A percentile compares a stretch with the other conserved stretches of the same genome.
Evolutionary conservation across 92 coral and sea anemone species (phyloP).

Genomic region (Paramuricea clavata): DNA sequence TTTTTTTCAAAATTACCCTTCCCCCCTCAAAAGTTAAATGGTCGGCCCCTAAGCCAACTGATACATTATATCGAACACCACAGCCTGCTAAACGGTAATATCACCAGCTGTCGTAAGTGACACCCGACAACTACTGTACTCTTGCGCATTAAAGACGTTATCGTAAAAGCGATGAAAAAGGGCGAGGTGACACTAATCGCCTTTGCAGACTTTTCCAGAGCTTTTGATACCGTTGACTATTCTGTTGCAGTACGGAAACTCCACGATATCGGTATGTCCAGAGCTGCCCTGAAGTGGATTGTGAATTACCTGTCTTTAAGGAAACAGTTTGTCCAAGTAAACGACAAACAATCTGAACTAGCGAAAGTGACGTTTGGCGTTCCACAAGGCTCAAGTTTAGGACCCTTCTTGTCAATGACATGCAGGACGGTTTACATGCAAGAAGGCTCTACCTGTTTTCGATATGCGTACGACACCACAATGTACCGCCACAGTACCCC

Average conservation of each 20-base stretch:
- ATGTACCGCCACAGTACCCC: conserved; percentile 35
- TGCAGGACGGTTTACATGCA: conserved; percentile 21
- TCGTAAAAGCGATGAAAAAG: neutral
- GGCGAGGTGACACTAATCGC: neutral
- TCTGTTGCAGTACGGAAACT: conserved; percentile 23
- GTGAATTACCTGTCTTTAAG: conserved; percentile 42
- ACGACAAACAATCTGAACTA: too few species aligned
- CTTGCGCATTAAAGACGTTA: conserved; percentile 3
- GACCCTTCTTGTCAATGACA: too few species aligned
- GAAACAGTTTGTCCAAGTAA: too few species aligned
- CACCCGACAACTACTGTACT: conserved; percentile 5
- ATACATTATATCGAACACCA: conserved; percentile 45
- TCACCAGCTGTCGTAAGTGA: conserved; percentile 18
- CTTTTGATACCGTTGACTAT: conserved; percentile 1
- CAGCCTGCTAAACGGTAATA: neutral
- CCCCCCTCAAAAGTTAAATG: too few species aligned
- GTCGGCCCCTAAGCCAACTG: too few species aligned
- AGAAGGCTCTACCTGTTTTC: conserved; percentile 34
- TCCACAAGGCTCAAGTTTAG: too few species aligned
- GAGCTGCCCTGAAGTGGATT: conserved; percentile 39
- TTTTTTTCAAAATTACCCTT: too few species aligned
- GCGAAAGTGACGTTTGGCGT: too few species aligned
- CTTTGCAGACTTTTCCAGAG: neutral
- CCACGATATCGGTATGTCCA: conserved; percentile 57
- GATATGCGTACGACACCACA: conserved; percentile 55